These are phyloP conservation scores for Meliscaeva auricollis DNA, from an alignment of 2,888 invertebrate genomes.

Conservation along the genomic window DNA sequence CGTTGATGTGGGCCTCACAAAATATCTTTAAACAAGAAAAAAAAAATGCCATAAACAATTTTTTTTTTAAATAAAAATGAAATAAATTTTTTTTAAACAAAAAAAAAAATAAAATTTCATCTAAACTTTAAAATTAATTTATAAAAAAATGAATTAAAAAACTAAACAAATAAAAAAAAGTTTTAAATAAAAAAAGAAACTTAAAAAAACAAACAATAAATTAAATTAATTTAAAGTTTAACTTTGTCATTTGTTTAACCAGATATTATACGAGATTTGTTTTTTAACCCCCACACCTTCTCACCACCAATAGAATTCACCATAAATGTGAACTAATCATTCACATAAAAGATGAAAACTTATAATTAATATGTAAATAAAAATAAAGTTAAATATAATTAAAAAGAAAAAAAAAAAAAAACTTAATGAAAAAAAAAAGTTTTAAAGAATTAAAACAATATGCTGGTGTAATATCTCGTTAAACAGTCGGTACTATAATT, in stretches of 20 bases:
- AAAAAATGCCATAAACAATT: slow-evolving; percentile 57
- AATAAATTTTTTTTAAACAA: too few relatives aligned
- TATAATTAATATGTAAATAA: slow-evolving; percentile 10
- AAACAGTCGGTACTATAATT: slow-evolving; percentile 83
- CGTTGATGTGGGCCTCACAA: slow-evolving; percentile 88
- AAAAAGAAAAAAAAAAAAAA: too few relatives aligned
- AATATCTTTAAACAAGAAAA: slow-evolving; percentile 54
- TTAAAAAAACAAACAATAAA: slow-evolving; percentile 36
- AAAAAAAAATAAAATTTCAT: slow-evolving; percentile 43
- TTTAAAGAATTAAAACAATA: slow-evolving; percentile 82
- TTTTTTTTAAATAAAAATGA: too few relatives aligned
- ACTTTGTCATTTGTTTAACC: slow-evolving; percentile 80
- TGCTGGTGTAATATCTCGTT: slow-evolving; percentile 84
- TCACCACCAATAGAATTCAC: slow-evolving; percentile 12
- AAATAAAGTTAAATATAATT: slow-evolving; percentile 55
- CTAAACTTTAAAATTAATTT: slow-evolving; percentile 75
- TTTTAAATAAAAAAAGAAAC: slow-evolving; percentile 28
- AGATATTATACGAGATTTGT: slow-evolving; percentile 83
- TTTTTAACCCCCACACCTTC: slow-evolving; percentile 63
- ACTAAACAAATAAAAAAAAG: slow-evolving; percentile 32
- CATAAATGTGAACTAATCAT: slow-evolving; percentile 60
- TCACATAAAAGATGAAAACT: slow-evolving; percentile 58
- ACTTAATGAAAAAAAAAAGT: slow-evolving; percentile 49
- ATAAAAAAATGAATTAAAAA: slow-evolving; percentile 62
- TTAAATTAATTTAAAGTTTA: slow-evolving; percentile 76